Evolutionary conservation across 2,797 vertebrate species (phyloP), one percentile per base, ranked within the genome.

Genomic region (Sebastes paucispinis): DNA sequence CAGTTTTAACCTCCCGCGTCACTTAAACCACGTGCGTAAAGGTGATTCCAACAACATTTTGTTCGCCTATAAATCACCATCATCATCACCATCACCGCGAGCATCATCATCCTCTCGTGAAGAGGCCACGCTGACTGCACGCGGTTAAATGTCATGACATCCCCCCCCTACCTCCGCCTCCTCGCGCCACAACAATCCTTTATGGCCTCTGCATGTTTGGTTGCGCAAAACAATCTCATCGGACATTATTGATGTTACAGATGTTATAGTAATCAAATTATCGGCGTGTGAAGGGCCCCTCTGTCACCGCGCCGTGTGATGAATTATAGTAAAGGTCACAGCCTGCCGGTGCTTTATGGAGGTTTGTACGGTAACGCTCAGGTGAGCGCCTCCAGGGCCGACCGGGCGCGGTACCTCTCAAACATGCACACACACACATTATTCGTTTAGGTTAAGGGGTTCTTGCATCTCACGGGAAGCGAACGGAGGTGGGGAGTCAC

Each of bases 221-320:
- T 89, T 95, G 94, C 92, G 91, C 94, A 95, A 95, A 95, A 95
- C 95, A 95, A 95, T 95, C 93, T 94, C 93, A 93, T 93, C 92
- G 91, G 93, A 95, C 91, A 92, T 95, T 95, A 95, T 95, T 95
- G 95, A 95, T 95, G 95, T 95, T 96, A 96, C 95, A 96, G 95
- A 95, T 96, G 95, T 95, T 95, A 91, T 88, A 92, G 94, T 96
- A 94, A 96, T 96, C 95, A 95, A 94, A 96, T 95, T 96, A 95
- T 93, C 90, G 92, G 94, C 91, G 86, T 94, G 95, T 95, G 95
- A 96, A 96, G 93, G 94, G 92, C 93, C 93, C 92, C 92, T 83
- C 93, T 93, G 93, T 93, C 93, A 92, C 67, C 80, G 78, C 83
- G 79, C 83, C 55, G 76, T 20, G 72, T 92, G 93, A 93, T 94